Percentiles rank a stretch among this genome's conserved stretches.
Conservation (phyloP, 2,888 invertebrate species). For the Agrotis puta region DNA sequence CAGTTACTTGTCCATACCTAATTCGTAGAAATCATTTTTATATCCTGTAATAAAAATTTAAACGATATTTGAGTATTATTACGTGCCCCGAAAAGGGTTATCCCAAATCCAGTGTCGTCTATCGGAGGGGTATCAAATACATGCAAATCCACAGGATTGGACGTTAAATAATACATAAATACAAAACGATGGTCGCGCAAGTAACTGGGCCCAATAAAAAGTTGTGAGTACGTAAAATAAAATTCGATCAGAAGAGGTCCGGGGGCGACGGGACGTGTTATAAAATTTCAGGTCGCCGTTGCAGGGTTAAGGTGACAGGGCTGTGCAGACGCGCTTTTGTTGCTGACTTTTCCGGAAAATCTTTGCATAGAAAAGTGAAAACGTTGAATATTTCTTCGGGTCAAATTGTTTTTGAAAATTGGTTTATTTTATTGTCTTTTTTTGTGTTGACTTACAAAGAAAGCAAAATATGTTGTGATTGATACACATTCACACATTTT, state of each 20-base stretch:
- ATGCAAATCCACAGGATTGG: constrained; percentile 83
- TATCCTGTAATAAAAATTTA: constrained; percentile 74
- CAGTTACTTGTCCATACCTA: constrained; percentile 63
- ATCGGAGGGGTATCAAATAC: constrained; percentile 76
- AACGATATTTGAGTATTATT: constrained; percentile 74
- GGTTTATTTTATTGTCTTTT: neutral
- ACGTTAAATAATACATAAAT: constrained; percentile 89
- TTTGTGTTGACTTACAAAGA: neutral
- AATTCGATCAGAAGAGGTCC: constrained; percentile 80
- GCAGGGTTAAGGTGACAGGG: constrained; percentile 78
- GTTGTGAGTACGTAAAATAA: constrained; percentile 85
- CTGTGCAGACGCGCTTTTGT: constrained; percentile 59
- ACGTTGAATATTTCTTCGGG: accelerated
- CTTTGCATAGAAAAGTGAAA: neutral
- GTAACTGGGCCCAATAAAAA: constrained; percentile 83
- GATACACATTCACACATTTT: neutral
- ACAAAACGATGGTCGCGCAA: constrained; percentile 76
- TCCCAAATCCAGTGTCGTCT: constrained; percentile 74
- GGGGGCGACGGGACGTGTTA: constrained; percentile 70
- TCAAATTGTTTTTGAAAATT: too few relatives aligned
- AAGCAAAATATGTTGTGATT: neutral
- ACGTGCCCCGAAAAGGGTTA: constrained; percentile 74
- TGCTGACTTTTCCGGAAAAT: neutral
- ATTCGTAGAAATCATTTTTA: constrained; percentile 72
- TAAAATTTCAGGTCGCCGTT: constrained; percentile 76